Base-by-base conservation (phyloP, 1,140 invertebrate species). In the Steinernema feltiae region DNA sequence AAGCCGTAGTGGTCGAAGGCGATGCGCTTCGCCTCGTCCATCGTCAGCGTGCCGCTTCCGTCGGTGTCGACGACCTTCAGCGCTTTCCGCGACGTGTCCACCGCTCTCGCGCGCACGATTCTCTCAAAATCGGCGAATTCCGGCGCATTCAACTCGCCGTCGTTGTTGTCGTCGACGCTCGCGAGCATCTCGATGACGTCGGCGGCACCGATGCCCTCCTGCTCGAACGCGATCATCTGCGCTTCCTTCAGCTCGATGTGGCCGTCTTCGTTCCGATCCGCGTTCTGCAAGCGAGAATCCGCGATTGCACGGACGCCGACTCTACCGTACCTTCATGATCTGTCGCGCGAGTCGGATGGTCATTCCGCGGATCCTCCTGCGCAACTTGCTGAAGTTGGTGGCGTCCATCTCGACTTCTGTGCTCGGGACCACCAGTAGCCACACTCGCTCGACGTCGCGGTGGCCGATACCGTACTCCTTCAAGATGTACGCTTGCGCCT, bases 1-100 rank as follows among this genome's bases (percentile, higher is more conserved):
- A 86, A 85, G 17, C 84, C 84, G 69, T 85, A 85, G 48, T 87
- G 85, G 31, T 84, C 83, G 72, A 86, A 85, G 12, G 84, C 84
- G 24, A 85, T 87, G 30, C 78, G 72, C 70, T 84, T 86, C 1
- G 84, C 84, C 73, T 85, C 84, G 70, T 85, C 78, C 73, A 85
- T 80, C 12, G 85, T 85, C 18, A 85, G 48, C 35, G 84, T 80
- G 15, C 80, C 82, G 76, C 80, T 85, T 7, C 80, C 79, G 73
- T 85, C 85, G 1, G 82, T 83, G 73, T 85, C 84, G 12, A 85
- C 75, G 46, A 85, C 83, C 73, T 86, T 86, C 15, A 84, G 69
- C 18, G 83, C 83, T 69, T 86, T 87, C 41, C 80, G 81, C 30
- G 85, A 79, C 2, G 85, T 85, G 21, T 85, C 84, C n/a, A 85